Base-by-base conservation (phyloP, 2,113 vertebrate species). In the Amblyopsis rosae region DNA sequence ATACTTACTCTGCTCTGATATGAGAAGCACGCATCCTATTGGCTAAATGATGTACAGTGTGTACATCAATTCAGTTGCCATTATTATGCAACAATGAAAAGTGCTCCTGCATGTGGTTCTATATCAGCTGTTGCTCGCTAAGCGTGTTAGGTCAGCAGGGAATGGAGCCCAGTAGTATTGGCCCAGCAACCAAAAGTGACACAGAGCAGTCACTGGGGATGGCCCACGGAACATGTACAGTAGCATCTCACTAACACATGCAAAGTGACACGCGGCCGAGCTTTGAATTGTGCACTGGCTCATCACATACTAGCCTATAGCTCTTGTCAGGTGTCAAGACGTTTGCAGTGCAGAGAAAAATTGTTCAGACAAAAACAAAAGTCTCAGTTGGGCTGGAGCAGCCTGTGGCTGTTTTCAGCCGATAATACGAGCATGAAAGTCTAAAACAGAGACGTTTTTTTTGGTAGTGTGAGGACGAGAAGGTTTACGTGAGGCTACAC, bases 101-200 rank as follows among this genome's bases (percentile, higher is more conserved):
- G 45, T n/a, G n/a, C 51, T 16, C 0, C 3, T 61, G 50, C 59
- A 32, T n/a, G 9, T 46, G 41, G 41, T 16, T 13, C n/a, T 12
- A n/a, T 41, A 33, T 35, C 33, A 50, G 48, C 9, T 59, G 65
- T 64, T 53, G 68, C 55, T 26, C 59, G 59, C 62, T 41, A 61
- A 66, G 60, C 63, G 68, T 65, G 77, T 66, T 58, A 69, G 62
- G 17, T 69, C 86, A 77, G 68, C 68, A 35, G 72, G 74, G 66
- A 80, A 19, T 71, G 6, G 19, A 35, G 72, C 78, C 59, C 74
- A 59, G 59, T 7, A 62, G 70, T 58, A 54, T 53, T 76, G 75
- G 53, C 79, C 75, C 60, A 84, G 51, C 78, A 78, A 78, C 67
- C 48, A 73, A 75, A 84, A 33, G 58, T 60, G 58, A 60, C 58